These are phyloP conservation scores for Cheilosia vernalis DNA, from an alignment of 2,888 invertebrate species.

Conservation along the genomic window DNA sequence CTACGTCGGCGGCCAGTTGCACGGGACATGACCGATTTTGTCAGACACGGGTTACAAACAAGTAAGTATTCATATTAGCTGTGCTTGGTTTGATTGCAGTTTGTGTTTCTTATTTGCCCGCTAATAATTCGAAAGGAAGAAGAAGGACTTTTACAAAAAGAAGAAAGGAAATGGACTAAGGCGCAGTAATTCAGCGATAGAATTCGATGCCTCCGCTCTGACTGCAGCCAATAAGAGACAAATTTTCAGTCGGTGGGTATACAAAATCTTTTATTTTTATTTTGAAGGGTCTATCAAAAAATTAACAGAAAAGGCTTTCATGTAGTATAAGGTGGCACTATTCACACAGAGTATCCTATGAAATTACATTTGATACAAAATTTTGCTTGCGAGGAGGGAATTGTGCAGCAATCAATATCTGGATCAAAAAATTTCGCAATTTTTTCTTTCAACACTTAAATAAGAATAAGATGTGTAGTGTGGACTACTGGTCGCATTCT, in stretches of 20 bases:
- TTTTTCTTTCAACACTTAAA: no score
- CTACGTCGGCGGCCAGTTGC: slow-evolving; percentile 86
- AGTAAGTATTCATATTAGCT: slow-evolving; percentile 80
- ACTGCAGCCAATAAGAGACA: slow-evolving; percentile 87
- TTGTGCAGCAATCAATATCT: no score
- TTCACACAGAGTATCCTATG: no score
- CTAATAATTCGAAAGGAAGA: slow-evolving; percentile 79
- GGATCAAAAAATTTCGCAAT: no score
- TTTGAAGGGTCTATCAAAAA: no score
- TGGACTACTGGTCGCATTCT: no score
- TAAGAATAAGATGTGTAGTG: no score
- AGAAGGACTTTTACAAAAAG: slow-evolving; percentile 85
- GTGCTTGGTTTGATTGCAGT: not conserved
- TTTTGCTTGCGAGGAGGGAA: no score
- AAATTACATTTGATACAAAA: no score
- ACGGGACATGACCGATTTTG: slow-evolving; percentile 93
- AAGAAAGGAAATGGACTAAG: slow-evolving; percentile 83
- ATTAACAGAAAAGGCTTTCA: no score
- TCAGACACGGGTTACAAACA: slow-evolving; percentile 85
- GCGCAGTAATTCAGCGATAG: slow-evolving; percentile 88
- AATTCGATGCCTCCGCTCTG: slow-evolving; percentile 86
- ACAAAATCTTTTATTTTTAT: not conserved
- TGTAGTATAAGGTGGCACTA: no score
- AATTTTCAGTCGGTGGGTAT: slow-evolving; percentile 85
- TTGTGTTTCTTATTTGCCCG: not conserved